Conservation (phyloP, 2,797 vertebrate species). For the Acropternis orthonyx region DNA sequence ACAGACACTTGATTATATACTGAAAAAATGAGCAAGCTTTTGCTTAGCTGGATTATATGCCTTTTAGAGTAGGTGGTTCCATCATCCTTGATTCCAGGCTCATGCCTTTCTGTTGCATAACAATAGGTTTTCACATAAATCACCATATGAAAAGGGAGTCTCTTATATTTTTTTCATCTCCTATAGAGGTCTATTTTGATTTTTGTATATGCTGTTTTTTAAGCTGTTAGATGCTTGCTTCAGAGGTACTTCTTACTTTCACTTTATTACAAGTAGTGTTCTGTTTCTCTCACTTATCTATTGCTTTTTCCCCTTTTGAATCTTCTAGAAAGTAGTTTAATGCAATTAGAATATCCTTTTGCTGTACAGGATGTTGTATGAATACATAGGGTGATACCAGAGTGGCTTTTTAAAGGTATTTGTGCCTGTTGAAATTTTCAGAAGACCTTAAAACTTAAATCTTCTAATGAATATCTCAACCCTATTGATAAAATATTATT, state of each 20-base stretch:
- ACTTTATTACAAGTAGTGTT: neutral
- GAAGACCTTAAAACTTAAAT: neutral
- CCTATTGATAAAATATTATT: neutral
- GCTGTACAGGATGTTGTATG: neutral
- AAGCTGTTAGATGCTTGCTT: neutral
- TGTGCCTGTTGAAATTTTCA: neutral
- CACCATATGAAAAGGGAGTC: neutral
- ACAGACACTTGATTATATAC: neutral
- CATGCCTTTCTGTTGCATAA: neutral
- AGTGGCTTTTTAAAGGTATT: neutral
- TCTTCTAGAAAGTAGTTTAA: neutral
- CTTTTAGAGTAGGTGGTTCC: conserved; percentile 6
- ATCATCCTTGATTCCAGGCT: neutral
- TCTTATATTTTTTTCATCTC: neutral
- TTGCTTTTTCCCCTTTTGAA: neutral
- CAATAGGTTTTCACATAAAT: neutral
- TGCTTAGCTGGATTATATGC: neutral
- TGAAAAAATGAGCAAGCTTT: neutral
- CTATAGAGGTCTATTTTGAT: neutral
- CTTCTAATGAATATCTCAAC: neutral
- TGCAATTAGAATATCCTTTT: neutral
- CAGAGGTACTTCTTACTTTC: neutral
- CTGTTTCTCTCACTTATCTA: neutral
- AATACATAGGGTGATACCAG: neutral
- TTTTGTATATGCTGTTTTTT: neutral